Evolutionary conservation across 2,113 vertebrate species (phyloP).

Genomic region (Syrrhaptes paradoxus): DNA sequence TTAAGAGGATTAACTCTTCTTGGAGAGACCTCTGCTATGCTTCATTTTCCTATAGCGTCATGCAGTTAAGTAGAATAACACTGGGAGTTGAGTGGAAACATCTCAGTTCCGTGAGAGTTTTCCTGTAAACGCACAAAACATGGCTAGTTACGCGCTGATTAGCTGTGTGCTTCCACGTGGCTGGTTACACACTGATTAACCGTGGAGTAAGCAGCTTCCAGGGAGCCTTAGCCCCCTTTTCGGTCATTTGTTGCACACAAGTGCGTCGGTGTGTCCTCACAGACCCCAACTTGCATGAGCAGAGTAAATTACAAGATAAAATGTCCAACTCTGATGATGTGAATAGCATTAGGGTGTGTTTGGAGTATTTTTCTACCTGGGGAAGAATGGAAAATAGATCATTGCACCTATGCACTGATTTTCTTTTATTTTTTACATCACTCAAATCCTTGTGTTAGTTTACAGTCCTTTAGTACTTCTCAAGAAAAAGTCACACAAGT

Average conservation of each 20-base stretch:
- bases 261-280: neutral
- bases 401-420: neutral
- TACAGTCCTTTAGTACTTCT: neutral
- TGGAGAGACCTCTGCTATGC: neutral
- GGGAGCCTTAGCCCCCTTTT: neutral
- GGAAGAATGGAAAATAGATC: neutral
- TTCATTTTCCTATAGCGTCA: neutral
- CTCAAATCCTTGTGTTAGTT: neutral
- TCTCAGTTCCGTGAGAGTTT: neutral
- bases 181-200: neutral
- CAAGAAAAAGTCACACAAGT: slow-evolving; percentile 16
- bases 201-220: neutral
- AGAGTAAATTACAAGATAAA: neutral
- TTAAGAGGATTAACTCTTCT: neutral
- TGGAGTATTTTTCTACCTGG: neutral
- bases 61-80: neutral
- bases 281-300: neutral
- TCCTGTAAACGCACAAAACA: neutral
- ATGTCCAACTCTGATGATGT: neutral
- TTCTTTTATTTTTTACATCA: neutral
- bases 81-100: neutral
- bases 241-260: neutral
- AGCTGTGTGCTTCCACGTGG: neutral
- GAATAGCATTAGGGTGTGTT: neutral
- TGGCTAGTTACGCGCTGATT: neutral